A percentile compares a stretch with the other conserved stretches of the same genome.
Conservation (phyloP, 2,113 vertebrate species). For the Cygnus buccinator region DNA sequence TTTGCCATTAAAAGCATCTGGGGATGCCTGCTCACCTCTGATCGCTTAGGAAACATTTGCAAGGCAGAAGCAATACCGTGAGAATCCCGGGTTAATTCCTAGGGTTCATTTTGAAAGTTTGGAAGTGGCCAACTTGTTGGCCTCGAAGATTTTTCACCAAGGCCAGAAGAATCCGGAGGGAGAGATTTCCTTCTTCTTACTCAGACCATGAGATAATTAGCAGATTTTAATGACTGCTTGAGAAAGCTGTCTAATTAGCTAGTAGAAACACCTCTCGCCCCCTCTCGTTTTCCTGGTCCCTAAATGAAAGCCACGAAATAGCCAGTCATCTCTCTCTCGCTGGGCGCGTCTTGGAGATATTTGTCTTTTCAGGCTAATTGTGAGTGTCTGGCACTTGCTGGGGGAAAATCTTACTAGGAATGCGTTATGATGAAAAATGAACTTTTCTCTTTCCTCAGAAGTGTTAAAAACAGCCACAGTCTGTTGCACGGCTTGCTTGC, state of each 20-base stretch:
- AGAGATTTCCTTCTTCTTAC: conserved; percentile 46
- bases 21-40: background rate
- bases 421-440: background rate
- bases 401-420: background rate
- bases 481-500: background rate
- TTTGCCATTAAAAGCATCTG: background rate
- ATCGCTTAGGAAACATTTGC: background rate
- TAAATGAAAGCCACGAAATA: conserved; percentile 29
- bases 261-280: background rate
- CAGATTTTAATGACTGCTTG: conserved; percentile 65
- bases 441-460: background rate
- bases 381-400: background rate
- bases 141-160: conserved; percentile 45
- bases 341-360: background rate
- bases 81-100: background rate
- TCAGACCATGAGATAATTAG: conserved; percentile 67
- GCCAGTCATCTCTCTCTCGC: conserved; percentile 16
- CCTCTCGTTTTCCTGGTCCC: background rate
- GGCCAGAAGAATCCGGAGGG: background rate
- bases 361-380: conserved; percentile 45
- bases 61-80: background rate
- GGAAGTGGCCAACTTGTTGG: conserved; percentile 33
- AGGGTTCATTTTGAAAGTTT: conserved; percentile 9
- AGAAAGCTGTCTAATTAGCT: conserved; percentile 69
- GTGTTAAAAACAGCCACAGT: background rate